Base-by-base conservation (phyloP, 2,113 vertebrate species). In the Glaucomys volans region DNA sequence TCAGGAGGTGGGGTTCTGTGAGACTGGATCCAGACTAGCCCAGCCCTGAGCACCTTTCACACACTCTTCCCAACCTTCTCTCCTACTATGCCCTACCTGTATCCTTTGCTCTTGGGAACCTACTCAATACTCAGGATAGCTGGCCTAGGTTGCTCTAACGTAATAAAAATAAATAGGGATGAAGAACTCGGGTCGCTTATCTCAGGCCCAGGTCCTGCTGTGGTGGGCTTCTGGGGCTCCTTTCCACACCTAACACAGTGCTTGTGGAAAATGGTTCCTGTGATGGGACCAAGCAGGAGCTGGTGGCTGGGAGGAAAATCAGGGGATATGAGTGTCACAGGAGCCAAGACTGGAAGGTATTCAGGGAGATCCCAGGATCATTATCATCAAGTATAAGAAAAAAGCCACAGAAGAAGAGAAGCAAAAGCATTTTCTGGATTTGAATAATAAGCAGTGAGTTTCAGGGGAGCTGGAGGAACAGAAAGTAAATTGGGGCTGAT, bases 1-100 rank as follows among this genome's bases (percentile, higher is more conserved):
- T 32, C 69, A 1, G 0, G 11, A 50, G 0, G 3, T 2, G 10
- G 0, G 10, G 24, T 28, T 59, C 42, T 47, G 9, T 44, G 91
- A 59, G 28, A 32, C 2, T 4, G 28, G 37, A 13, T 16, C 40
- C 7, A 16, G 10, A 35, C 1, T 0, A 8, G 30, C 17, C 54
- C 20, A 62, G 71, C 22, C 1, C 69, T 30, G 30, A 69, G 20
- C 1, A 37, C 12, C 9, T 30, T 64, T 64, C 62, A 66, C 40
- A 74, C 8, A 3, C 8, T 26, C 20, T 28, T 35, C 17, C 30
- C 88, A 62, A 5, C 20, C 42, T 57, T 37, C 52, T 59, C 69
- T 22, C 8, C 62, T 4, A 35, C 76, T 37, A 44, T 59, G 69
- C 17, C 5, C 62, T 2, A 44, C 71, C 2, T 8, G 17, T 22